Evolutionary conservation across 2,797 vertebrate species (phyloP), one percentile per base, ranked within the genome.

Genomic region (Leontopithecus rosalia): DNA sequence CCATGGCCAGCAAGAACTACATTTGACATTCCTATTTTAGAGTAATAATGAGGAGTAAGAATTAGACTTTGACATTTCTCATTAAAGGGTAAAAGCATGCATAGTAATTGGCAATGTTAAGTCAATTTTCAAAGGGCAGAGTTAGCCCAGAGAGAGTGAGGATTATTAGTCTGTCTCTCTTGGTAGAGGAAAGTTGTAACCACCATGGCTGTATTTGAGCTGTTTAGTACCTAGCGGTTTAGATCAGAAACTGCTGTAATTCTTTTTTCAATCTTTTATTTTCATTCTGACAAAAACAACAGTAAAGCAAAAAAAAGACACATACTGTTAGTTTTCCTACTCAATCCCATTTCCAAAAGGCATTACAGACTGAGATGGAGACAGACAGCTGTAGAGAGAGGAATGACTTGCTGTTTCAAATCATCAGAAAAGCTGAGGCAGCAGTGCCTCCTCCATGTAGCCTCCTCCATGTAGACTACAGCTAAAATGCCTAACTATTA

Each of bases 271-370:
- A 57, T 61, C 9, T 33, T 89, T 81, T 86, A 50, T 82, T 95
- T 95, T 88, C 64, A 95, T 84, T 80, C 77, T 75, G 85, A 95
- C 26, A 90, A 94, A 95, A 97, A 76, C 17, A 88, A 91, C 86
- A 43, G 33, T 8, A 81, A 41, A 90, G 57, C 64, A 79, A 88
- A 96, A 79, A 88, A 96, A 87, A 95, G 39, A 93, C 39, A 96
- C 30, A 12, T 17, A 95, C 6, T 41, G 26, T 46, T 46, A 82
- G 10, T 73, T 33, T 75, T 41, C 36, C 48, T 88, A 67, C 55
- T 82, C 72, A 87, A 85, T 64, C 13, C 50, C 26, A 61, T 85
- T 93, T 83, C 50, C 73, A 93, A 96, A 75, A 90, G 33, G 73
- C 52, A 92, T n/a, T 46, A 94, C 26, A 92, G 48, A 88, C 0